Conservation (phyloP, 2,113 vertebrate genomes). For the Corvus cornix region DNA sequence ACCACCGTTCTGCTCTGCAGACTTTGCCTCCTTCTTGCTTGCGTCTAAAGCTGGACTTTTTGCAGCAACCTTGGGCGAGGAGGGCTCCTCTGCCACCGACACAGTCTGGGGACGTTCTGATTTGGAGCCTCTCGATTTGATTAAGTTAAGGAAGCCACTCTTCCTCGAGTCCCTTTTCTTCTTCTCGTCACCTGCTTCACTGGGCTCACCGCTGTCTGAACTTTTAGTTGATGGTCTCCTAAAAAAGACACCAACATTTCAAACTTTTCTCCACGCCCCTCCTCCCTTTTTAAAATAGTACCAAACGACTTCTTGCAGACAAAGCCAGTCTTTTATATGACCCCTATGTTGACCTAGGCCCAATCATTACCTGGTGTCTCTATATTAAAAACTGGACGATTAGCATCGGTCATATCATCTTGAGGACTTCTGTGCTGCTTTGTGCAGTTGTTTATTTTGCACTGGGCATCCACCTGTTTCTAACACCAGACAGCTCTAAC, state of each 20-base stretch:
- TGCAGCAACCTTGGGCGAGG: conserved; percentile 76
- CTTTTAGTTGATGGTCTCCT: conserved; percentile 79
- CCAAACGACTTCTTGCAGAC: neutral
- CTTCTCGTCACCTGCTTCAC: conserved; percentile 80
- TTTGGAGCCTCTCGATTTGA: conserved; percentile 87
- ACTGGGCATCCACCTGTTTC: neutral
- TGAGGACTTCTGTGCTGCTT: neutral
- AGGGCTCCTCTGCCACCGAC: conserved; percentile 78
- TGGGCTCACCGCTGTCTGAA: conserved; percentile 84
- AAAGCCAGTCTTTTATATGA: neutral
- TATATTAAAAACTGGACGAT: neutral
- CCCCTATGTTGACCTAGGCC: neutral
- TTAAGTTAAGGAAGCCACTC: conserved; percentile 93
- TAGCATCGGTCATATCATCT: neutral
- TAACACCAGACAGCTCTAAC: neutral
- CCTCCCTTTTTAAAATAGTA: neutral
- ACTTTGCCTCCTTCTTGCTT: conserved; percentile 61
- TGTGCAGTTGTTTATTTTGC: neutral
- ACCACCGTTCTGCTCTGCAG: conserved; percentile 64
- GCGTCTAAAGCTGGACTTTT: conserved; percentile 77
- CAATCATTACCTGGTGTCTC: neutral
- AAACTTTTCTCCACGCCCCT: neutral
- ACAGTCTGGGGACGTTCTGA: conserved; percentile 80
- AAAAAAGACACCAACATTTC: neutral
- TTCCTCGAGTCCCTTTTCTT: conserved; percentile 92